A percentile compares a stretch with the other conserved stretches of the same genome.
Evolutionary conservation across 2,888 invertebrate species (phyloP).

Genomic region (Tachina grossa): DNA sequence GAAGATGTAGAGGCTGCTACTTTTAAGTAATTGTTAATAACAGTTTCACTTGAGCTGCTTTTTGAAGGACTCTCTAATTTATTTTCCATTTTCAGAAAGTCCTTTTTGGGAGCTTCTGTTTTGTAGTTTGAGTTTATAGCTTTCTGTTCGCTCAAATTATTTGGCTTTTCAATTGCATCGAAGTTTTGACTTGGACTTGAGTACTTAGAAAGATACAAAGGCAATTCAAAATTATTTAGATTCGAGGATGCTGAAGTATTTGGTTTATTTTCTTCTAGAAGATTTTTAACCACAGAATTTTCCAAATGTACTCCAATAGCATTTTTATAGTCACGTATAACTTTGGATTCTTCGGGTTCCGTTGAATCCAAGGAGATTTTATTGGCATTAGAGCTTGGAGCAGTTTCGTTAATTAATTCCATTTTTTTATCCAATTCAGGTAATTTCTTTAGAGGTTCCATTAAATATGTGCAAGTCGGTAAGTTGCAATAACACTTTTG

Average conservation of each 20-base stretch:
- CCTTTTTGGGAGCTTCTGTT: constrained; percentile 59
- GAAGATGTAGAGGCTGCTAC: constrained; percentile 76
- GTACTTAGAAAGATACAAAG: constrained; percentile 78
- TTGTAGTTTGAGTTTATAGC: constrained; percentile 63
- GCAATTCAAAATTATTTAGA: constrained; percentile 77
- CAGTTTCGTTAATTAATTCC: constrained; percentile 37
- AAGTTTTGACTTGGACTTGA: constrained; percentile 59
- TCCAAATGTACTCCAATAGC: constrained; percentile 76
- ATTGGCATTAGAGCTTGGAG: constrained; percentile 5
- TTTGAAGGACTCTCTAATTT: constrained; percentile 74
- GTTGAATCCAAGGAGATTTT: constrained; percentile 51
- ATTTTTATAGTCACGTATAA: constrained; percentile 81
- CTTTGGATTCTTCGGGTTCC: constrained; percentile 76
- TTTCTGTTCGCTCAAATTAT: constrained; percentile 78
- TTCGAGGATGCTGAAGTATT: constrained; percentile 23
- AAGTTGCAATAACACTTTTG: constrained; percentile 77
- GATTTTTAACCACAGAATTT: constrained; percentile 75
- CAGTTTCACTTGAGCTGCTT: constrained; percentile 75
- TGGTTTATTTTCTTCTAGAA: constrained; percentile 73
- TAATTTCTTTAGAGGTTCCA: constrained; percentile 32
- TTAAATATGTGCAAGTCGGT: constrained; percentile 75
- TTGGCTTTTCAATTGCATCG: constrained; percentile 77
- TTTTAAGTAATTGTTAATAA: constrained; percentile 82
- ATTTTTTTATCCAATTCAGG: neutral
- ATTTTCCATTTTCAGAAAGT: constrained; percentile 74